Evolutionary conservation across 2,797 vertebrate genomes (phyloP).

Genomic region (Hippocampus kuda): DNA sequence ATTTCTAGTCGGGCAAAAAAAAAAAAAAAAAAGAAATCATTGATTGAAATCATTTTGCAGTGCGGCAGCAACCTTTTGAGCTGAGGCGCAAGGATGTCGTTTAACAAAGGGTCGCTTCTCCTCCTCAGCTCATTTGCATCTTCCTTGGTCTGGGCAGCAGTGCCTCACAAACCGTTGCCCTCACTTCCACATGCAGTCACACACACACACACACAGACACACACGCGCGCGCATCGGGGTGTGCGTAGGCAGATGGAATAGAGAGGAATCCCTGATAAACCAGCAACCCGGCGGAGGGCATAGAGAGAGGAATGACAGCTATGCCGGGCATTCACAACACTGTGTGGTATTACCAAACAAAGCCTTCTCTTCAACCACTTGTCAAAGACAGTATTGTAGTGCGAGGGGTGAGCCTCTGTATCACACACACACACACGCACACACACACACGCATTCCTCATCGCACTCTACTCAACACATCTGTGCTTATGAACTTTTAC

Average conservation of each 20-base stretch:
- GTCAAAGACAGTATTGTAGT: constrained; percentile 93
- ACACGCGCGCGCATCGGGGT: constrained; percentile 22
- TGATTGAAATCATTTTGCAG: background rate
- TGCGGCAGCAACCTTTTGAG: background rate
- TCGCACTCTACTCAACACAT: constrained; percentile 23
- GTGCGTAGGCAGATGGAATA: constrained; percentile 63
- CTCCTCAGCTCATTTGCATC: constrained; percentile 49
- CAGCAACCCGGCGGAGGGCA: constrained; percentile 70
- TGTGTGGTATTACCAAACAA: constrained; percentile 90
- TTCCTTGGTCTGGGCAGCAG: constrained; percentile 44
- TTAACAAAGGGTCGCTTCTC: constrained; percentile 47
- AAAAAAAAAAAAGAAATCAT: background rate
- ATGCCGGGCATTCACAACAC: constrained; percentile 95
- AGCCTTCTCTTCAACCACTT: constrained; percentile 83
- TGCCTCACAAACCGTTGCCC: constrained; percentile 50
- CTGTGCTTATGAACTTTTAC: background rate
- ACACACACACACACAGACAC: constrained; percentile 31
- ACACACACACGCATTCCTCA: constrained; percentile 54
- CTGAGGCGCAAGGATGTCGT: constrained; percentile 7
- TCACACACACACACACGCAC: constrained; percentile 73
- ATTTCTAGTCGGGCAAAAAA: too few relatives aligned
- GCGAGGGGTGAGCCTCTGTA: constrained; percentile 78
- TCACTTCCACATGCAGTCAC: constrained; percentile 46
- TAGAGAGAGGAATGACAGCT: constrained; percentile 80
- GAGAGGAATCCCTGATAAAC: constrained; percentile 75